Evolutionary conservation across 2,113 vertebrate species (phyloP).

Genomic region (Podiceps cristatus): DNA sequence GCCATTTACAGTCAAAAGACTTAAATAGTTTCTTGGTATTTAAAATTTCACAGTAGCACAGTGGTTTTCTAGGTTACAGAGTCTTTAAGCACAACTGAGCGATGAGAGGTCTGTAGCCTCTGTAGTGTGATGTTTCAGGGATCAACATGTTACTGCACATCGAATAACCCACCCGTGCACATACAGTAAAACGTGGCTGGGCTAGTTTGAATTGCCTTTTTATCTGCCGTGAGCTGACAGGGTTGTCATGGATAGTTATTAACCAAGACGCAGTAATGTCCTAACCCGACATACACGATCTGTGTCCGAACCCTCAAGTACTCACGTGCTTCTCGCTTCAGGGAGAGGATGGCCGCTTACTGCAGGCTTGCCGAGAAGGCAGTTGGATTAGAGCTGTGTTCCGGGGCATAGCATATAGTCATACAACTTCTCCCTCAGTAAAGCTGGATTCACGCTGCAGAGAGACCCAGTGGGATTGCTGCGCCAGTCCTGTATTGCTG

Average conservation of each 20-base stretch:
- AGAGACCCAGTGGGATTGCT: not conserved
- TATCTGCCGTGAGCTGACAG: not conserved
- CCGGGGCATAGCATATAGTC: not conserved
- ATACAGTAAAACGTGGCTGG: not conserved
- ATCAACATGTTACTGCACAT: not conserved
- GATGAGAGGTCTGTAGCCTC: not conserved
- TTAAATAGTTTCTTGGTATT: not conserved
- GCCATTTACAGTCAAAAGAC: not conserved
- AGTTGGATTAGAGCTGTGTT: not conserved
- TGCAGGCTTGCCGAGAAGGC: not conserved
- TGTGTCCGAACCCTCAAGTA: not conserved
- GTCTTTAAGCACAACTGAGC: not conserved
- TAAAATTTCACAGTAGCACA: not conserved
- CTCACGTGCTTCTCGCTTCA: not conserved
- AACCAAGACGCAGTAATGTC: not conserved
- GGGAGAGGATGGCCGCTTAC: not conserved
- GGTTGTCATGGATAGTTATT: not conserved
- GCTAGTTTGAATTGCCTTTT: not conserved
- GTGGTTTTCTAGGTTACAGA: not conserved
- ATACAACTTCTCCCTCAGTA: rapidly evolving
- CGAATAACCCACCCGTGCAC: not conserved
- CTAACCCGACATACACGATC: not conserved
- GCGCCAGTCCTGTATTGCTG: not conserved
- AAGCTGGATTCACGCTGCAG: not conserved
- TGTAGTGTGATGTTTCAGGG: not conserved